phyloP scores from a whole-genome alignment of 2,888 invertebrate species.

The Drosophila longiperda region DNA sequence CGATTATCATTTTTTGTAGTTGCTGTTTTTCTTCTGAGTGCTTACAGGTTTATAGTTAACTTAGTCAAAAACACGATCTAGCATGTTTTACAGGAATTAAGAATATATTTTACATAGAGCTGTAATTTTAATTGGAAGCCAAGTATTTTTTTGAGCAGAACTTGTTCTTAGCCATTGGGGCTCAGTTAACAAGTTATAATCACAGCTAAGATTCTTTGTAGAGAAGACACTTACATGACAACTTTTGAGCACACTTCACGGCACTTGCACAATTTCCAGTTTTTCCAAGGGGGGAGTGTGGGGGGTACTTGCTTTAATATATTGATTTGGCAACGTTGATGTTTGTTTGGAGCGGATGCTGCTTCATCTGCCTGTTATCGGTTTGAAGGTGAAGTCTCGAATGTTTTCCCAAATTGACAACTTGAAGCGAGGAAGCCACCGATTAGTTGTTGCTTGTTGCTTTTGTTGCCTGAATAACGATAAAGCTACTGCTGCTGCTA shows the following conservation, averaged over 20 bases:
- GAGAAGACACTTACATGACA: slow-evolving; percentile 36
- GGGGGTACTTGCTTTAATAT: slow-evolving; percentile 36
- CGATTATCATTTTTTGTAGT: background rate
- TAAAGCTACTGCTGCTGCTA: slow-evolving; percentile 13
- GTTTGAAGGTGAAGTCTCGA: slow-evolving; percentile 32
- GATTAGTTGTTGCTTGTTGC: slow-evolving; percentile 15
- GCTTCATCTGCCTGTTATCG: slow-evolving; percentile 44
- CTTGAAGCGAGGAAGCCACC: slow-evolving; percentile 4
- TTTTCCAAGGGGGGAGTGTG: slow-evolving; percentile 10
- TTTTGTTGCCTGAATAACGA: slow-evolving; percentile 41
- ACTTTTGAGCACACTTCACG: slow-evolving; percentile 11
- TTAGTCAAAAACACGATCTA: background rate
- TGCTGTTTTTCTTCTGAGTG: background rate
- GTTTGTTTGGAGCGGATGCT: slow-evolving; percentile 22
- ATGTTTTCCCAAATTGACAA: slow-evolving; percentile 19
- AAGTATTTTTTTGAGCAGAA: background rate
- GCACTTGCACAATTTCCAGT: slow-evolving; percentile 18
- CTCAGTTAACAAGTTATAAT: background rate
- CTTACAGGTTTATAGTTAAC: background rate
- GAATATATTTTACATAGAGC: background rate
- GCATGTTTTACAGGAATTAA: background rate
- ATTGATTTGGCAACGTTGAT: slow-evolving; percentile 44
- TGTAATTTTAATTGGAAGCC: background rate
- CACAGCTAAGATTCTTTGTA: slow-evolving; percentile 6
- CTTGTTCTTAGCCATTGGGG: background rate